Base-by-base conservation (phyloP, 2,113 vertebrate species). In the Lepisosteus osseus region DNA sequence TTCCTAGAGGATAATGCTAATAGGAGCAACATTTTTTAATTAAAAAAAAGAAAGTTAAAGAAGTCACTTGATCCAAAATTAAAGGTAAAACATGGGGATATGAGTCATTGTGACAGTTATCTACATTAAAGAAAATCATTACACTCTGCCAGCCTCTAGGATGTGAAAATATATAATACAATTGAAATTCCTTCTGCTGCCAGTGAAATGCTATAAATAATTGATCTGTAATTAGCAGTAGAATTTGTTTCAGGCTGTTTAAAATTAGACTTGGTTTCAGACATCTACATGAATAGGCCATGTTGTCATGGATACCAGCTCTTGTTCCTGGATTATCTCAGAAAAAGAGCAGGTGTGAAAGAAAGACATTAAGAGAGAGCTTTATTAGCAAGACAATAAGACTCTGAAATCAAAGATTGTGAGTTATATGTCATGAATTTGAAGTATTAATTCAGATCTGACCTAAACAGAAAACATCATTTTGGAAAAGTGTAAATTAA, bases 231-330 rank as follows among this genome's bases (percentile, higher is more conserved):
- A 73, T 85, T 80, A 76, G 41, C 47, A 63, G 74, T 69, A 72
- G 44, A 75, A 78, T 65, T 41, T 15, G 62, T 3, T 17, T 17
- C n/a, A 7, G 41, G 62, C 17, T 40, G 3, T 4, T 4, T 8
- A 81, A 74, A 76, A 68, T 63, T 70, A 83, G 74, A 57, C 65
- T 75, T 4, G 8, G 14, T 67, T 13, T 75, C 72, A 86, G 85
- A 76, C 77, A 73, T 74, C 55, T 13, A 72, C 75, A 82, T 86
- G 77, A 90, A 89, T 85, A 72, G 82, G 83, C 85, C 84, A 80
- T 87, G 94, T 91, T 93, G 80, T 87, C 86, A 90, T 90, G 89
- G 91, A 70, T 86, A 93, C 86, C 54, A 76, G 64, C 74, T 67
- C 78, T 42, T 72, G 79, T 65, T 74, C 6, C 11, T 51, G 63